phyloP scores from a whole-genome alignment of 2,888 invertebrate species.

The Microctonus aethiopoides region DNA sequence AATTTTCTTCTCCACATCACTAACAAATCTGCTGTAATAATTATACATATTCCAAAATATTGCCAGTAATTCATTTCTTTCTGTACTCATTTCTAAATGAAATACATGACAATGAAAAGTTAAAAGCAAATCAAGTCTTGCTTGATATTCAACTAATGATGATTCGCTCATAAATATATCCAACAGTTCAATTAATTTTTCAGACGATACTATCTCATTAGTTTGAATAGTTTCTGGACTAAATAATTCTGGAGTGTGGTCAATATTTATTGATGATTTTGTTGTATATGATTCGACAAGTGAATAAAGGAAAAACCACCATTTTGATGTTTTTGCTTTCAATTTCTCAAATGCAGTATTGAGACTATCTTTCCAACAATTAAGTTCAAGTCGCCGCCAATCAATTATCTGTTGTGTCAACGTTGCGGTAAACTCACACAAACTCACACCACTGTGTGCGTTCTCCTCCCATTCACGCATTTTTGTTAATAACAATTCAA shows the following conservation, averaged over 20 bases:
- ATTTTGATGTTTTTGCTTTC: conserved; percentile 79
- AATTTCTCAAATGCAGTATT: conserved; percentile 76
- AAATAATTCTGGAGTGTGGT: conserved; percentile 46
- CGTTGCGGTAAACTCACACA: conserved; percentile 78
- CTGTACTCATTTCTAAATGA: conserved; percentile 68
- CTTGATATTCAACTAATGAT: conserved; percentile 84
- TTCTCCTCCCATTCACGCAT: conserved; percentile 93
- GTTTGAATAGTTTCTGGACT: conserved; percentile 43
- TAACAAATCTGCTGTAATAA: conserved; percentile 85
- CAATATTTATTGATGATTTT: conserved; percentile 41
- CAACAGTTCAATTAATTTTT: conserved; percentile 72
- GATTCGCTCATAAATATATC: conserved; percentile 87
- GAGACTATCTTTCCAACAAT: conserved; percentile 87
- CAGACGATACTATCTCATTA: conserved; percentile 53
- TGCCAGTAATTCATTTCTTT: conserved; percentile 71
- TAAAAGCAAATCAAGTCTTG: conserved; percentile 81
- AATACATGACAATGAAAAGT: conserved; percentile 85
- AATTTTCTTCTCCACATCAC: conserved; percentile 75
- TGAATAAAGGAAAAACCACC: conserved; percentile 91
- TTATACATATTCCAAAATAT: conserved; percentile 84
- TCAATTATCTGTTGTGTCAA: conserved; percentile 85
- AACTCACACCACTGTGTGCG: conserved; percentile 86
- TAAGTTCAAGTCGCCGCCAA: conserved; percentile 92
- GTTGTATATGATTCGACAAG: conserved; percentile 74
- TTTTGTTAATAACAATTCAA: conserved; percentile 88